Conservation (phyloP, 2,797 vertebrate genomes). For the Sus cebifrons region DNA sequence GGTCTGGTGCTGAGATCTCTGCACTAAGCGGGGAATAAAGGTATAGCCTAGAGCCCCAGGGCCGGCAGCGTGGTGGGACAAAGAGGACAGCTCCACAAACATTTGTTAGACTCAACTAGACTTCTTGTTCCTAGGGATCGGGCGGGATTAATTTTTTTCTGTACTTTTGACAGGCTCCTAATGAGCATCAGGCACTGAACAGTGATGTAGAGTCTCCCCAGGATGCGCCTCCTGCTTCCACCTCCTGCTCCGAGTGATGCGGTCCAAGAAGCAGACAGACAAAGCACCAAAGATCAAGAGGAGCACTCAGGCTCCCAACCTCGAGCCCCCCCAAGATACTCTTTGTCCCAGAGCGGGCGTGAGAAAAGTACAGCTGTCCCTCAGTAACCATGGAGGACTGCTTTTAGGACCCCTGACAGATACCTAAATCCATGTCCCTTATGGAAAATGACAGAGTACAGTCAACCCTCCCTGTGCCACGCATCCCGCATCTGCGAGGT, state of each 20-base stretch:
- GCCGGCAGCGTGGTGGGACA: accelerated
- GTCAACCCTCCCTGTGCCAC: background rate
- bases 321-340: background rate
- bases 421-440: background rate
- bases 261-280: background rate
- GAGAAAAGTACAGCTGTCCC: background rate
- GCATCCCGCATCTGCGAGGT: background rate
- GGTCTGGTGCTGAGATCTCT: background rate
- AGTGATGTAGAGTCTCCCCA: background rate
- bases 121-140: background rate
- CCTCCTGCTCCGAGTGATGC: background rate
- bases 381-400: accelerated
- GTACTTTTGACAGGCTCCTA: background rate
- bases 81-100: background rate
- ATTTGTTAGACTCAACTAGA: background rate
- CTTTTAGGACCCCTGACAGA: background rate
- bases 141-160: background rate
- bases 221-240: background rate
- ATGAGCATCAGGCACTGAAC: background rate
- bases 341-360: background rate
- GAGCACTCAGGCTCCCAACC: background rate
- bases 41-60: accelerated
- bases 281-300: background rate
- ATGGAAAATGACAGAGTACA: background rate
- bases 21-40: background rate